phyloP scores from a whole-genome alignment of 2,797 vertebrate genomes.

The Ambastaia sidthimunki region DNA sequence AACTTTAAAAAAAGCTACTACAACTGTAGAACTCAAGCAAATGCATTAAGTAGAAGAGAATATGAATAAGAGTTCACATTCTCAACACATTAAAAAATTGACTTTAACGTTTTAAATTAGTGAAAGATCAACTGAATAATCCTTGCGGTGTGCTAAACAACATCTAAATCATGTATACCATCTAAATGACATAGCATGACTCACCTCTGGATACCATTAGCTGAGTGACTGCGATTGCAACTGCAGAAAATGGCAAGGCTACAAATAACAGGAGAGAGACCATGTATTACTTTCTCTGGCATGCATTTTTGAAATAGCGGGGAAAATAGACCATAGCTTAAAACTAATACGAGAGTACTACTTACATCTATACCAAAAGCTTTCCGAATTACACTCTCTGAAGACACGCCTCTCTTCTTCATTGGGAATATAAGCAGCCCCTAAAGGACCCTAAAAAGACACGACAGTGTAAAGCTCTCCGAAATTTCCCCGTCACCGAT shows the following conservation, averaged over 20 bases:
- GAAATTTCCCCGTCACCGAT: neutral
- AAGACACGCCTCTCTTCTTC: conserved; percentile 81
- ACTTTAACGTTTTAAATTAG: too few species aligned
- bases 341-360: conserved; percentile 4
- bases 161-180: too few species aligned
- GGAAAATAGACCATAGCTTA: neutral
- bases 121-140: too few species aligned
- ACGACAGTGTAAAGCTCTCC: conserved; percentile 3
- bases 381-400: conserved; percentile 80
- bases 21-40: too few species aligned
- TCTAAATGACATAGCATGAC: neutral
- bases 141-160: neutral
- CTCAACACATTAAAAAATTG: too few species aligned
- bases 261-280: conserved; percentile 21
- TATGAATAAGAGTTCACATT: too few species aligned
- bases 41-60: too few species aligned
- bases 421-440: conserved; percentile 73
- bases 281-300: neutral
- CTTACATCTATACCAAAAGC: conserved; percentile 84
- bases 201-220: conserved; percentile 82
- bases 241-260: conserved; percentile 82
- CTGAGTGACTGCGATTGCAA: conserved; percentile 79
- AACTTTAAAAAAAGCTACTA: neutral
- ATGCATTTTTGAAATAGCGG: neutral
- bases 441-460: conserved; percentile 67